A percentile compares a stretch with the other conserved stretches of the same genome.
phyloP scores from a whole-genome alignment of 2,888 invertebrate species.

The Brassicogethes aeneus region DNA sequence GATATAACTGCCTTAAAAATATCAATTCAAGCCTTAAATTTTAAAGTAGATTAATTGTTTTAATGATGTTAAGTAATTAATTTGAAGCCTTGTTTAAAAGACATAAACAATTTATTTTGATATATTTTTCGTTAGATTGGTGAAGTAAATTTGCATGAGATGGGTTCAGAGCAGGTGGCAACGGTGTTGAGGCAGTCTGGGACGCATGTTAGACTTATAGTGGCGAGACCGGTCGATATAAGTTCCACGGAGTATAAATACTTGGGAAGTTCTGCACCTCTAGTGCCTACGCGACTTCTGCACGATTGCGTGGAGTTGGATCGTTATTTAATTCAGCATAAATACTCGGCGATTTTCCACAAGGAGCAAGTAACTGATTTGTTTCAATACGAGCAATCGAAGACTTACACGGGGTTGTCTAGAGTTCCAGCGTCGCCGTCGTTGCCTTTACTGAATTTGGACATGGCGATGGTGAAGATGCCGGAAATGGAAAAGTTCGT shows the following conservation, averaged over 20 bases:
- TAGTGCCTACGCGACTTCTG: conserved; percentile 64
- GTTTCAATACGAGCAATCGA: conserved; percentile 38
- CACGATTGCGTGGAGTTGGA: conserved; percentile 83
- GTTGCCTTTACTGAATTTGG: conserved; percentile 42
- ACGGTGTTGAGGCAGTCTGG: conserved; percentile 92
- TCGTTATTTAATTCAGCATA: conserved; percentile 75
- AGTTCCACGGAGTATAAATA: conserved; percentile 51
- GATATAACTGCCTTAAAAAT: no score
- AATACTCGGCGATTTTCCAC: conserved; percentile 63
- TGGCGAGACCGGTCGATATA: conserved; percentile 82
- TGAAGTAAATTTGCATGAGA: conserved; percentile 75
- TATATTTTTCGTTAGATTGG: no score
- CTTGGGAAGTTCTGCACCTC: conserved; percentile 49
- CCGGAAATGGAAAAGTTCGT: conserved; percentile 93
- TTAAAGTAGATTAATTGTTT: no score
- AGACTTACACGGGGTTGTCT: conserved; percentile 30
- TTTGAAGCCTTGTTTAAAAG: no score
- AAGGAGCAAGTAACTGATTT: conserved; percentile 26
- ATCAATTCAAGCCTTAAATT: no score
- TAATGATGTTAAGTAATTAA: no score
- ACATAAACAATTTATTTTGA: no score
- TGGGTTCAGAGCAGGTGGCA: conserved; percentile 97
- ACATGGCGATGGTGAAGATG: conserved; percentile 53
- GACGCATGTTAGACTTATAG: conserved; percentile 87
- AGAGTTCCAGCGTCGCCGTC: conserved; percentile 40